Base-by-base conservation (phyloP, 2,888 invertebrate species). In the Agonum fuliginosum region DNA sequence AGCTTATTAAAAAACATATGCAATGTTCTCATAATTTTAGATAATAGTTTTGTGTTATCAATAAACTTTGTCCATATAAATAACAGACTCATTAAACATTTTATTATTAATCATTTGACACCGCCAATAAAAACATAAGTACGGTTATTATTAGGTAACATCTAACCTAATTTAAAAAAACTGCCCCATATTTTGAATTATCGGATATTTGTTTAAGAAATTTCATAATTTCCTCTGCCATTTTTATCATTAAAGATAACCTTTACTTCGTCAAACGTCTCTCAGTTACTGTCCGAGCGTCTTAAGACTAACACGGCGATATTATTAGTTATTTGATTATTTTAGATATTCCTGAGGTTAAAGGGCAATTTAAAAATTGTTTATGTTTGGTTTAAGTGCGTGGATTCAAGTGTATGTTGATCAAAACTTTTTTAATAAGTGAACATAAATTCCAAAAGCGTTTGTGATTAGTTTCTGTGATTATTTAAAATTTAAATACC, bases 401-500 rank as follows among this genome's bases (percentile, higher is more conserved):
- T 71, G 46, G 12, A 27, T 65, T 6, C 34, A 65, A 24, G 58
- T 71, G 24, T 27, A 19, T 27, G 71, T 71, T 14, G 71, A n/a
- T 51, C 14, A 51, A 34, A 71, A 71, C 48, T 71, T 71, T 24
- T 71, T 71, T 48, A 30, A 71, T 30, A 71, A 70, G 51, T 37
- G 51, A 72, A 22, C 8, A 67, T 65, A 22, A 30, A 30, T 58
- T 54, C 43, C 8, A 24, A 20, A 46, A 71, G 30, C 27, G n/a
- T 34, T 12, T 30, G 58, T 62, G 58, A 62, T 12, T 62, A 51
- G 62, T 51, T 74, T 17, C 51, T 71, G 71, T 71, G 71, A n/a
- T 43, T 43, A n/a, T 67, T 37, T 27, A n/a, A 86, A 85, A 85
- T 80, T 83, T 46, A 81, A 82, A n/a, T n/a, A n/a, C n/a, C n/a